Evolutionary conservation across 2,888 invertebrate genomes (phyloP), one percentile per base, ranked within the genome.

Genomic region (Campoplex capitator): DNA sequence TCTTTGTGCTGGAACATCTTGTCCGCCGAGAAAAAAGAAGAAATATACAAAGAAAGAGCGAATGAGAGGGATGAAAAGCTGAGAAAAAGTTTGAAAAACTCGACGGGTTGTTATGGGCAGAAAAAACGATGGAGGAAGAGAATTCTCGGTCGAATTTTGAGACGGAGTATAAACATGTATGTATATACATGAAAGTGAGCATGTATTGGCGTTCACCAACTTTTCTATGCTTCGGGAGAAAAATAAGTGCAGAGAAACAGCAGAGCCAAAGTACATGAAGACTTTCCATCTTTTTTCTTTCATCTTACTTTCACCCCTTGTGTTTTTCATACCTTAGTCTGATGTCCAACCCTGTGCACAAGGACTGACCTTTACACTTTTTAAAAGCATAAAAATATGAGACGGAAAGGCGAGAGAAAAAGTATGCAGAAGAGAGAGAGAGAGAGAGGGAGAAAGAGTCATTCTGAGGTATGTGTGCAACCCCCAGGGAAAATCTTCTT

Each of bases 301-400:
- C 58, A 35, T 48, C 70, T 71, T 18, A 48, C 62, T 77, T 67
- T 67, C 38, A 54, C 80, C 56, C 54, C 8, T 65, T n/a, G 38
- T 28, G 32, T 73, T n/a, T 73, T 51, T 9, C 62, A 18, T 65
- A 23, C 35, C 48, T 48, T 51, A 6, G 18, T 54, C 68, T 48
- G 51, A 82, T 70, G 68, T 62, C 51, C 32, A 68, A 62, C 35
- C 11, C 62, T 75, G n/a, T 38, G 56, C 32, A 38, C 70, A 71
- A 78, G 54, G 82, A 82, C 78, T 84, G 84, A 87, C 84, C 87
- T 79, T 70, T 79, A 74, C 75, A 76, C 84, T 84, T 82, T 84
- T 86, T 42, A 67, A 71, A 62, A 67, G 58, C 51, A 67, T 38
- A 56, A 67, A 74, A 38, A 38, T 51, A n/a, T 35, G 65, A 54